Base-by-base conservation (phyloP, 2,113 vertebrate species). In the Hippoglossus stenolepis region DNA sequence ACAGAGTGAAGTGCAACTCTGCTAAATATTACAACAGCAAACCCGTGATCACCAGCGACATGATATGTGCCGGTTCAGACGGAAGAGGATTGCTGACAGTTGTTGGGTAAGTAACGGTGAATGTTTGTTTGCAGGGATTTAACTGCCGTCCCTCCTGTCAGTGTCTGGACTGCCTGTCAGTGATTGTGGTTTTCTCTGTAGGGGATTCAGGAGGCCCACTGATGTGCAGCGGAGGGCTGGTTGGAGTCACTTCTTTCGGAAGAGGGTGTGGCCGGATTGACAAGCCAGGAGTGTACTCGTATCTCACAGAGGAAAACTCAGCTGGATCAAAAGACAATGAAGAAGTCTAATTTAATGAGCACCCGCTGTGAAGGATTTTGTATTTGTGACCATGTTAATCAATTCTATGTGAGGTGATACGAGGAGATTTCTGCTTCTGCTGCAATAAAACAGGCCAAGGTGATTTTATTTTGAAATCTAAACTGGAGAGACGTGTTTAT, bases 181-280 rank as follows among this genome's bases (percentile, higher is more conserved):
- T 59, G 20, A 40, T 21, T 7, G 2, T 60, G 68, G 1, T 59
- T 68, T 1, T 70, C 23, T 51, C 57, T 58, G 7, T 3, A 94
- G 93, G 93, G 2, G 93, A 94, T 70, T 94, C 93, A 2, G 93
- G 93, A 38, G 93, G 93, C 0, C 93, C 93, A 0, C 83, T 94
- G 69, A 0, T 93, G 40, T 94, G 93, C 65, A 75, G 77, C 0
- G 49, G 58, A 4, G 54, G 0, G 1, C 73, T 93, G 0, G 72
- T 82, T 5, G 93, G 92, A 61, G 40, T 94, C 58, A 89, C 92
- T 2, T 92, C 93, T 11, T 38, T 14, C 43, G 11, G 13, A n/a
- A n/a, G n/a, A n/a, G n/a, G n/a, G n/a, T n/a, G n/a, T n/a, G n/a
- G n/a, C n/a, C n/a, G n/a, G n/a, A n/a, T n/a, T n/a, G n/a, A n/a